Percentiles rank a stretch among this genome's conserved stretches.
Evolutionary conservation across 2,113 vertebrate genomes (phyloP).

Genomic region (Phylloscopus whistleri): DNA sequence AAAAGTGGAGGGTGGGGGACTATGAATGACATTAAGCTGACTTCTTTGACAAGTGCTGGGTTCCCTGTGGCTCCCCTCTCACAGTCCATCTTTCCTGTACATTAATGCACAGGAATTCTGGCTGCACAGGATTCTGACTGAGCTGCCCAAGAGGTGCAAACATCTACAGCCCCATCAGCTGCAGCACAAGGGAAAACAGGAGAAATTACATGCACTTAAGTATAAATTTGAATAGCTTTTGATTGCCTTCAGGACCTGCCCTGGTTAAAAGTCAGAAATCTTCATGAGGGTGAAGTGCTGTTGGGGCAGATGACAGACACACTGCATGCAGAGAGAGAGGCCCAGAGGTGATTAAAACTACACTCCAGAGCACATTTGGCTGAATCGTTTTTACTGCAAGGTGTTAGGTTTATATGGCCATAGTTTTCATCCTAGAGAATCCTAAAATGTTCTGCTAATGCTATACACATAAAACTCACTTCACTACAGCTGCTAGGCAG

Average conservation of each 20-base stretch:
- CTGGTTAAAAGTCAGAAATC: neutral
- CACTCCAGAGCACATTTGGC: neutral
- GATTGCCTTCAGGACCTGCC: neutral
- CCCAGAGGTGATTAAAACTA: neutral
- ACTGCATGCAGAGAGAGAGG: neutral
- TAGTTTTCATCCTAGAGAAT: slow-evolving; percentile 38
- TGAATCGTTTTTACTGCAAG: neutral
- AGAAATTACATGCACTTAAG: neutral
- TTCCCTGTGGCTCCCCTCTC: neutral
- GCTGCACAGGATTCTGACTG: neutral
- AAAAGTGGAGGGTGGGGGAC: neutral
- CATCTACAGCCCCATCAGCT: rapidly evolving
- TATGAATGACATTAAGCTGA: neutral
- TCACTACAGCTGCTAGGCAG: slow-evolving; percentile 18
- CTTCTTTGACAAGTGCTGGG: neutral
- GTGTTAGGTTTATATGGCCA: slow-evolving; percentile 24
- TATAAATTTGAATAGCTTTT: neutral
- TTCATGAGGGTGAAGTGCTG: neutral
- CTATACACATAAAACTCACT: slow-evolving; percentile 29
- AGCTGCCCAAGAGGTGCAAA: neutral
- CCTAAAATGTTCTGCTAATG: slow-evolving; percentile 46
- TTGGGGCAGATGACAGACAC: neutral
- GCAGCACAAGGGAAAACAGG: neutral
- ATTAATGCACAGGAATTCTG: neutral
- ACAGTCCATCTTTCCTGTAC: neutral